Percentiles rank a stretch among this genome's conserved stretches.
phyloP scores from a whole-genome alignment of 2,113 vertebrate genomes.

The Craseonycteris thonglongyai region DNA sequence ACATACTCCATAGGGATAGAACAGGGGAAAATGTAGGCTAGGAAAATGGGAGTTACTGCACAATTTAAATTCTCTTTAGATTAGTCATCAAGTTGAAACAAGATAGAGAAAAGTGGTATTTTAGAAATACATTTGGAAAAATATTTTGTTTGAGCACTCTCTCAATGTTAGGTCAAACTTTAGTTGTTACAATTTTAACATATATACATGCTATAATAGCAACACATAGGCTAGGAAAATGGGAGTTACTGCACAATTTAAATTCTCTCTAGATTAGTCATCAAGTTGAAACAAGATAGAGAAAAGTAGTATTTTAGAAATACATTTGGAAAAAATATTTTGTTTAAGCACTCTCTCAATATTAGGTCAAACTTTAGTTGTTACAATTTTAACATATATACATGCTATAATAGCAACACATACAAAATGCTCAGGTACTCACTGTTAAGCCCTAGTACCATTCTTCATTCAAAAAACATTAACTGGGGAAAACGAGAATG shows the following conservation, averaged over 20 bases:
- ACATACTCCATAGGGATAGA: not conserved
- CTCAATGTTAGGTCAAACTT: not conserved
- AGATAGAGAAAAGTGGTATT: too few species aligned
- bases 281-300: not conserved
- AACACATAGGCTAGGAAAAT: not conserved
- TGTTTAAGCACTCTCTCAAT: constrained; percentile 12
- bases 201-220: not conserved
- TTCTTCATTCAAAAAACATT: too few species aligned
- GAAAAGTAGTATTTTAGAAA: too few species aligned
- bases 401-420: not conserved
- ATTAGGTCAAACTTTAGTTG: not conserved
- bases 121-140: too few species aligned
- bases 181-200: not conserved
- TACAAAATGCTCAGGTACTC: not conserved
- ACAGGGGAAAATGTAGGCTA: not conserved
- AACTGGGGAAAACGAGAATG: too few species aligned
- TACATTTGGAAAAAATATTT: too few species aligned
- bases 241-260: not conserved
- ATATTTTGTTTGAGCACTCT: too few species aligned
- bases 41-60: not conserved
- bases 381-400: not conserved
- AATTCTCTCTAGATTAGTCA: not conserved
- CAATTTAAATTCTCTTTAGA: not conserved
- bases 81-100: not conserved
- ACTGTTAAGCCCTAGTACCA: too few species aligned